Percentiles rank a stretch among this genome's conserved stretches.
These are phyloP conservation scores for Drosophila sordidula DNA, from an alignment of 2,888 invertebrate genomes.

Conservation along the genomic window DNA sequence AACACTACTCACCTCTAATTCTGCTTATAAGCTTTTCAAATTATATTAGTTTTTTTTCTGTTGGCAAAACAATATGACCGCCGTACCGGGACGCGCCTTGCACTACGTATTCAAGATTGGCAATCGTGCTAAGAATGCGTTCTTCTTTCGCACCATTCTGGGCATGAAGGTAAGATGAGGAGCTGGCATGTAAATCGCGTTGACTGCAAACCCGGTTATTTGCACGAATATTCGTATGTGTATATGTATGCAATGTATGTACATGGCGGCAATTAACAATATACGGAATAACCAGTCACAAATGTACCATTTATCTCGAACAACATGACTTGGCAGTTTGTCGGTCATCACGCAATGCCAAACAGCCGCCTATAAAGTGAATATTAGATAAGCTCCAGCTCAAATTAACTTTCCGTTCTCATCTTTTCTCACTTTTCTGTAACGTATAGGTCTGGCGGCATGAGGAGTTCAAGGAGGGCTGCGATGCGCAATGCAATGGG, in stretches of 20 bases:
- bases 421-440: neutral
- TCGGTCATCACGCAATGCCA: constrained; percentile 2
- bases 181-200: neutral
- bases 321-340: constrained; percentile 19
- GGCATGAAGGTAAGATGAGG: constrained; percentile 94
- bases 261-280: constrained; percentile 8
- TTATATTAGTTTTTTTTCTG: neutral
- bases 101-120: constrained; percentile 99
- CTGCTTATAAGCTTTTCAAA: constrained; percentile 19
- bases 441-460: constrained; percentile 93
- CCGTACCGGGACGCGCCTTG: constrained; percentile 90
- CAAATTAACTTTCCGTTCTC: neutral
- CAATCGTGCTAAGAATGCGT: constrained; percentile 92
- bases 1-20: neutral
- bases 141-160: constrained; percentile 95
- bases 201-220: constrained; percentile 12
- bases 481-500: constrained; percentile 99
- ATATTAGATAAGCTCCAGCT: constrained; percentile 24
- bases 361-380: neutral
- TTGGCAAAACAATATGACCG: constrained; percentile 47
- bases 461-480: constrained; percentile 98
- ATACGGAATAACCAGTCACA: neutral
- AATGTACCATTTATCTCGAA: constrained; percentile 33
- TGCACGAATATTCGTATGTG: neutral
- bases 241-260: neutral